Base-by-base conservation (phyloP, 2,113 vertebrate genomes). In the Cacatua alba region DNA sequence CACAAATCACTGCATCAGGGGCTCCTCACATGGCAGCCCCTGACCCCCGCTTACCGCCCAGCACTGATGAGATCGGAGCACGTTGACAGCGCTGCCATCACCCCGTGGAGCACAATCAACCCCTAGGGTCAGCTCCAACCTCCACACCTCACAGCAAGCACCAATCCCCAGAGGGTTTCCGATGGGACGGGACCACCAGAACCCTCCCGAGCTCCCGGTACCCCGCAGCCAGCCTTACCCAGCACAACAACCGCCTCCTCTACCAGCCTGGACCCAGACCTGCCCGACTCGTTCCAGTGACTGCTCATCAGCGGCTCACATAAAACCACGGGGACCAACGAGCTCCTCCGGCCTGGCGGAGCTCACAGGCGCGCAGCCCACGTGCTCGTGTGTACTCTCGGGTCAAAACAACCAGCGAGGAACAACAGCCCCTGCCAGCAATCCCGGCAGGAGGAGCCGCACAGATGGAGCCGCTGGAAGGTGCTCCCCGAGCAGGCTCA, bases 181-280 rank as follows among this genome's bases (percentile, higher is more conserved):
- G 39, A 8, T 0, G 4, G 15, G 65, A 39, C 1, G 1, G 21
- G 51, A 39, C 9, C 64, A 46, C 35, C 39, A 4, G 9, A 68
- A 6, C 7, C n/a, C 28, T 9, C 41, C 28, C 9, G 3, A 70
- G 10, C 26, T 0, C 52, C 52, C 31, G 0, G 13, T 17, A 5
- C 1, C 13, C 35, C 48, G 12, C 76, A 55, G 67, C 6, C 39
- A 35, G 41, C 85, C 92, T 78, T 71, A 84, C 96, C 91, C 79
- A 12, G 2, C 17, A 33, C 52, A 86, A 41, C 55, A 70, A 88
- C 88, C 57, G 0, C 55, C 11, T 52, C 19, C 77, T 35, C 20
- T 44, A 2, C 64, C 90, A 43, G 92, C 77, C n/a, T 1, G 31
- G 37, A 31, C 62, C 48, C 4, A 52, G 67, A 92, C 86, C 93